Percentiles rank a stretch among this genome's conserved stretches.
Conservation (phyloP, 2,888 invertebrate species). For the Sepiola atlantica region DNA sequence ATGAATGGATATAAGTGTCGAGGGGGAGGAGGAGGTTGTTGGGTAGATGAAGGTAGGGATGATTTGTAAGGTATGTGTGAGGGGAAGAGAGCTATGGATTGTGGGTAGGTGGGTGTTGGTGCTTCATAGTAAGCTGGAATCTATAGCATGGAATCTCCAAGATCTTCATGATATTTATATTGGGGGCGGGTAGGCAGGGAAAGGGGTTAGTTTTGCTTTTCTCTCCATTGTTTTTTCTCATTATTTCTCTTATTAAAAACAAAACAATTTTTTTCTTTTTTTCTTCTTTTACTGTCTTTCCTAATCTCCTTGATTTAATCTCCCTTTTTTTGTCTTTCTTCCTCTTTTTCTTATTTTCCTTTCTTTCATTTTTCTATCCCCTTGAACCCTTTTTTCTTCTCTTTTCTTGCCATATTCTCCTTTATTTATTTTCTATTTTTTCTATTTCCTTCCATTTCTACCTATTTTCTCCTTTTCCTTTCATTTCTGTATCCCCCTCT, state of each 20-base stretch:
- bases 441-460: not conserved
- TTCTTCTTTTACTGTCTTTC: too few relatives aligned
- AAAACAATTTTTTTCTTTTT: not conserved
- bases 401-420: too few relatives aligned
- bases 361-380: not conserved
- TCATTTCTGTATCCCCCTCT: not conserved
- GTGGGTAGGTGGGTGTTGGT: not conserved
- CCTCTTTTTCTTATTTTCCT: not conserved
- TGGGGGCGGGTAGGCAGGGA: too few relatives aligned
- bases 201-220: not conserved
- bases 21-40: too few relatives aligned
- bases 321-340: not conserved
- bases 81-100: not conserved
- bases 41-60: not conserved
- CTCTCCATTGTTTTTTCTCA: not conserved
- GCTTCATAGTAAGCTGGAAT: not conserved
- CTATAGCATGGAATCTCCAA: not conserved
- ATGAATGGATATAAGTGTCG: not conserved
- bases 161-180: not conserved
- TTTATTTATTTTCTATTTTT: not conserved
- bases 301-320: not conserved
- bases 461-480: not conserved
- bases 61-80: not conserved
- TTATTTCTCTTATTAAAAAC: not conserved
- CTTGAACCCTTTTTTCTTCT: not conserved